A percentile compares a stretch with the other conserved stretches of the same genome.
These are phyloP conservation scores for Indri indri DNA, from an alignment of 2,113 vertebrate species.

Conservation along the genomic window DNA sequence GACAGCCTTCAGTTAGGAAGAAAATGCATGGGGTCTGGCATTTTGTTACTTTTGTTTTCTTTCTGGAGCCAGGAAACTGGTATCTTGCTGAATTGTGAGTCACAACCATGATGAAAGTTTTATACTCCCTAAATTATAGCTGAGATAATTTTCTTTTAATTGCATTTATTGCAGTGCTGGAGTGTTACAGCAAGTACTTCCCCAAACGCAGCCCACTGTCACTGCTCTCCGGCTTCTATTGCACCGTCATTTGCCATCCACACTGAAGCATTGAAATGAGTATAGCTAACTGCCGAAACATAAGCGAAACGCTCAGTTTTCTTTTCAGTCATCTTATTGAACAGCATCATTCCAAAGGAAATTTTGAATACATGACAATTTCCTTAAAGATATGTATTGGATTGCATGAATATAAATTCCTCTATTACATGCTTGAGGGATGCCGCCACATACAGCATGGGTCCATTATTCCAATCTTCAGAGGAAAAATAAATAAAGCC, in stretches of 20 bases:
- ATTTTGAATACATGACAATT: neutral
- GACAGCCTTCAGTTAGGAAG: neutral
- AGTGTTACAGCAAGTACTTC: neutral
- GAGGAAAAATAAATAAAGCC: neutral
- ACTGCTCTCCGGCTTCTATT: fast-evolving
- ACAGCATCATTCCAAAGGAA: neutral
- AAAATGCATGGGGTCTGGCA: neutral
- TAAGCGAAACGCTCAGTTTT: neutral
- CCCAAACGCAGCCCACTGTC: neutral
- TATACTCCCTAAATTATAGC: neutral
- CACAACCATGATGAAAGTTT: neutral
- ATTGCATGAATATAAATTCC: neutral
- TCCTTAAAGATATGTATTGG: neutral
- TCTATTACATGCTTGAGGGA: neutral
- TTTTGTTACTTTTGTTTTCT: neutral
- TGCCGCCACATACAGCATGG: fast-evolving
- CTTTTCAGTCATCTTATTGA: slow-evolving; percentile 16
- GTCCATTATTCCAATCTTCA: neutral
- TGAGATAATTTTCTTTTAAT: neutral
- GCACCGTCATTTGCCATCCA: too few species aligned
- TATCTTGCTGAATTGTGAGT: neutral
- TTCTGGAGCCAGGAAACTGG: neutral
- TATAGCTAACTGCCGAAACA: neutral
- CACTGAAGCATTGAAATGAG: fast-evolving
- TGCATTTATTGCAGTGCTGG: neutral